These are phyloP conservation scores for Epiblema foenella DNA, from an alignment of 2,888 invertebrate genomes.

Conservation along the genomic window DNA sequence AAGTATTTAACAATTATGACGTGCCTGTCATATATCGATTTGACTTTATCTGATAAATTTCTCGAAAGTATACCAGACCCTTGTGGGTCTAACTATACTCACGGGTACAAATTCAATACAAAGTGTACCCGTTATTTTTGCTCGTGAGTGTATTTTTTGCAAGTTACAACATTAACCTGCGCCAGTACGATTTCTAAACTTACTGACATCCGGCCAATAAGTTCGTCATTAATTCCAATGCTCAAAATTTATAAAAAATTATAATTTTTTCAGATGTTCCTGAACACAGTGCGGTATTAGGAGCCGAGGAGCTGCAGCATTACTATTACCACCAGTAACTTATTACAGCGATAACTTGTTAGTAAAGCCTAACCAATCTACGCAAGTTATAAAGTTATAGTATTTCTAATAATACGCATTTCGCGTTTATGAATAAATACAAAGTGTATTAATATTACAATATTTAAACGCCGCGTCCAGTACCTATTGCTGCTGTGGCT, in stretches of 20 bases:
- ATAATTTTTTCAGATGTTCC: conserved; percentile 69
- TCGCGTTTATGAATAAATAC: not conserved
- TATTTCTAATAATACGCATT: not conserved
- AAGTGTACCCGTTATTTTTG: no score
- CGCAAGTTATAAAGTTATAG: not conserved
- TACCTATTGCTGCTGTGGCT: no score
- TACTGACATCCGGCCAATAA: not conserved
- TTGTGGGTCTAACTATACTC: no score
- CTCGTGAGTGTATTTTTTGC: no score
- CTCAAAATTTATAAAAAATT: not conserved
- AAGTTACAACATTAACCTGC: no score
- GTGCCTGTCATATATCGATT: no score
- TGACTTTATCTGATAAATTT: no score
- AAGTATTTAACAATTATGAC: no score
- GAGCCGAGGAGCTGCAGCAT: conserved; percentile 73
- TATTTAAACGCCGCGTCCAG: not conserved
- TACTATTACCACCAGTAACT: conserved; percentile 54
- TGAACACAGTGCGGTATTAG: conserved; percentile 63
- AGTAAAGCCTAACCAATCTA: not conserved
- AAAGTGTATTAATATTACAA: no score
- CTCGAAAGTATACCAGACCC: no score
- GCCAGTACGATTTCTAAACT: not conserved
- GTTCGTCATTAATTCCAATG: not conserved
- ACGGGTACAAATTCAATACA: no score
- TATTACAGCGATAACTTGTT: conserved; percentile 39